These are phyloP conservation scores for Phaethon lepturus DNA, from an alignment of 2,113 vertebrate genomes.

Conservation along the genomic window DNA sequence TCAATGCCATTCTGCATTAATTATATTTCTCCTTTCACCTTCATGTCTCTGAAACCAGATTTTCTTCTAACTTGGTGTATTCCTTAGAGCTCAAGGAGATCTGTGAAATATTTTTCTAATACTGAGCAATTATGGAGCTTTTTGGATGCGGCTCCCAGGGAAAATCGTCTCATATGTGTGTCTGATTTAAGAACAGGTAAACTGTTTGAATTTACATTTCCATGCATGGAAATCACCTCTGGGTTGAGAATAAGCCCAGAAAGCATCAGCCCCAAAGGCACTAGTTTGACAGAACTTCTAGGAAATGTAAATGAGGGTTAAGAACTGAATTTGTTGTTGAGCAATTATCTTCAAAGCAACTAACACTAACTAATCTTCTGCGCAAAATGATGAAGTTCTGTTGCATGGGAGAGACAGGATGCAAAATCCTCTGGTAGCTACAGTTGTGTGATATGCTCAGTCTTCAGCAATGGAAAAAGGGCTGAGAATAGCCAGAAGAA, in stretches of 20 bases:
- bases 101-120: not conserved
- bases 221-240: not conserved
- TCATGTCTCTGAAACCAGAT: not conserved
- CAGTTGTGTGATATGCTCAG: not conserved
- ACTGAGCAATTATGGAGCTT: not conserved
- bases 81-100: not conserved
- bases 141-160: not conserved
- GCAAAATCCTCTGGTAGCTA: not conserved
- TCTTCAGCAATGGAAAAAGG: not conserved
- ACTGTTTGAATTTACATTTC: slow-evolving; percentile 15
- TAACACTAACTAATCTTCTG: slow-evolving; percentile 3
- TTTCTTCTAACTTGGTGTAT: not conserved
- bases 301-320: slow-evolving; percentile 50
- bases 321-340: slow-evolving; percentile 44
- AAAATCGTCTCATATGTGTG: not conserved
- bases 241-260: slow-evolving; percentile 23
- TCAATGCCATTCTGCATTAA: not conserved
- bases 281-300: slow-evolving; percentile 48
- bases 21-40: not conserved
- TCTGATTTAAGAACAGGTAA: slow-evolving; percentile 17
- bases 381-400: not conserved
- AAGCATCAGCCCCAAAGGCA: not conserved
- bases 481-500: not conserved
- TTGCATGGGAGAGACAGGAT: not conserved
- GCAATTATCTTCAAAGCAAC: slow-evolving; percentile 55